Percentiles rank a stretch among this genome's conserved stretches.
These are phyloP conservation scores for Unio pictorum DNA, from an alignment of 2,888 invertebrate species.

Conservation along the genomic window DNA sequence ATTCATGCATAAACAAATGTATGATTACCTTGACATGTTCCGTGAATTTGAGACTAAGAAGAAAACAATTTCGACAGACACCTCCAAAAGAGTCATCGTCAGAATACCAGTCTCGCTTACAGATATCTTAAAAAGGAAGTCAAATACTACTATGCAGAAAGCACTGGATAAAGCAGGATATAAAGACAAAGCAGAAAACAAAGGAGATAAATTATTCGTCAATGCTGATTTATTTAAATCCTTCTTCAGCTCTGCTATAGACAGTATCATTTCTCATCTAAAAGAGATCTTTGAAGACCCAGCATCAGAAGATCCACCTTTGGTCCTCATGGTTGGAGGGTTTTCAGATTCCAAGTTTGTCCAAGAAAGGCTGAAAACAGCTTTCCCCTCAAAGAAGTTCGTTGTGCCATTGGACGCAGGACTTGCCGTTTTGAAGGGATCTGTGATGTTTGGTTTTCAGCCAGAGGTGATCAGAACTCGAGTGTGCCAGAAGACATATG, in stretches of 20 bases:
- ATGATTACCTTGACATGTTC: constrained; percentile 12
- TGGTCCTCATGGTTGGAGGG: constrained; percentile 12
- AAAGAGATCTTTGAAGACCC: constrained; percentile 8
- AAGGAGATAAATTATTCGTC: constrained; percentile 13
- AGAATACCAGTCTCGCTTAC: constrained; percentile 9
- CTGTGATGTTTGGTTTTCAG: not conserved
- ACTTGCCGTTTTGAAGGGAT: not conserved
- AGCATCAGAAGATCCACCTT: not conserved
- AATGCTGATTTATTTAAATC: constrained; percentile 7
- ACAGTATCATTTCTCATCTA: constrained; percentile 8
- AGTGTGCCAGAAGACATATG: too few species aligned
- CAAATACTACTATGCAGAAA: constrained; percentile 9
- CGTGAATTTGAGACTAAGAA: constrained; percentile 13
- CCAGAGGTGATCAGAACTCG: not conserved
- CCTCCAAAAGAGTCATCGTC: constrained; percentile 7
- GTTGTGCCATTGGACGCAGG: not conserved
- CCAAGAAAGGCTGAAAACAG: not conserved
- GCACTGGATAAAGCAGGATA: constrained; percentile 8
- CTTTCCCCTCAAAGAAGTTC: not conserved
- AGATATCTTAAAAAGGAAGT: constrained; percentile 4
- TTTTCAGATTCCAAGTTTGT: constrained; percentile 4
- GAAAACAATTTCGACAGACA: constrained; percentile 7
- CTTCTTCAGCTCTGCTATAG: constrained; percentile 7
- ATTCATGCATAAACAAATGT: constrained; percentile 8
- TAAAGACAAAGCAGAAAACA: constrained; percentile 6